phyloP scores from a whole-genome alignment of 2,888 invertebrate genomes.

The Pseudococcus longispinus region DNA sequence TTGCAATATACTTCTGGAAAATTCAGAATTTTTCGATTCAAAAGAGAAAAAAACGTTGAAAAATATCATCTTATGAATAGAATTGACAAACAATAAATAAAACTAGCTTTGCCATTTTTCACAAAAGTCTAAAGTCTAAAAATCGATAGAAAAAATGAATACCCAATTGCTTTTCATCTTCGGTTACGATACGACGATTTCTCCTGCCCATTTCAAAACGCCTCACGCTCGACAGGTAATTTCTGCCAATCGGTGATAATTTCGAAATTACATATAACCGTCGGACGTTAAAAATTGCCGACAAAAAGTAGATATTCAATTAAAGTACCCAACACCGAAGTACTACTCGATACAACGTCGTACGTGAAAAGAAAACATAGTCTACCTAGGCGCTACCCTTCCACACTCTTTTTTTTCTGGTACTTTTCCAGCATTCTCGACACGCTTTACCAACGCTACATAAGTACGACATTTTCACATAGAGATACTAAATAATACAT shows the following conservation, averaged over 20 bases:
- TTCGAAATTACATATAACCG: neutral
- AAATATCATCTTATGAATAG: too few relatives aligned
- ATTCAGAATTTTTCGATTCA: too few relatives aligned
- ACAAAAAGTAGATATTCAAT: slow-evolving; percentile 21
- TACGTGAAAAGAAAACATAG: slow-evolving; percentile 24
- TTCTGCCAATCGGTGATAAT: neutral
- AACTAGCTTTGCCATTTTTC: too few relatives aligned
- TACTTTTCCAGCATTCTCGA: neutral
- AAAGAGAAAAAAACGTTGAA: too few relatives aligned
- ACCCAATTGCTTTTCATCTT: too few relatives aligned
- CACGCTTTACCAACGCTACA: slow-evolving; percentile 4
- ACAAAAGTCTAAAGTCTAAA: too few relatives aligned
- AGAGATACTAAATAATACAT: slow-evolving; percentile 27
- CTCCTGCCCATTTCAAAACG: too few relatives aligned
- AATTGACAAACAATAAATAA: too few relatives aligned
- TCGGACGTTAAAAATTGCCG: neutral
- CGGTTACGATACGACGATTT: too few relatives aligned
- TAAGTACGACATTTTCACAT: slow-evolving; percentile 26
- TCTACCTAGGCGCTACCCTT: neutral
- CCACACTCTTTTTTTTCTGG: neutral
- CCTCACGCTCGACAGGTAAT: neutral
- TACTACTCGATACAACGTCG: neutral
- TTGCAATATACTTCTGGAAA: too few relatives aligned
- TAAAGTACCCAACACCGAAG: neutral
- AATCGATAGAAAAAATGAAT: too few relatives aligned